phyloP scores from a whole-genome alignment of 2,797 vertebrate species.

The Eutrigla gurnardus region DNA sequence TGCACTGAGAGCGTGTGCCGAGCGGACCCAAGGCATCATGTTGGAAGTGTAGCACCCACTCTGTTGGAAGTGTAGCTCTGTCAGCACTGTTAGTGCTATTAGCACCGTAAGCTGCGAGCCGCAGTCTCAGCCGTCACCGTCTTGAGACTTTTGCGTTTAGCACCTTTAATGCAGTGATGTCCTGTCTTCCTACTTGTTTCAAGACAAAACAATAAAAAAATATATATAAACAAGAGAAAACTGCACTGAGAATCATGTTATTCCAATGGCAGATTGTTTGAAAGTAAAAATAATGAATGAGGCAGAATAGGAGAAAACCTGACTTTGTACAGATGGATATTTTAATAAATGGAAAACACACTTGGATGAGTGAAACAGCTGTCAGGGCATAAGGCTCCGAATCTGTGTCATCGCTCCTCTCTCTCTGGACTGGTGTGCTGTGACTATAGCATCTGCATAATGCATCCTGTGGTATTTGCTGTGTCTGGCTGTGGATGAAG shows the following conservation, averaged over 20 bases:
- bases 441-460: slow-evolving; percentile 58
- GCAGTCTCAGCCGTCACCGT: too few species aligned
- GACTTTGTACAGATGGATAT: not conserved
- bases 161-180: not conserved
- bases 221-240: rapidly evolving
- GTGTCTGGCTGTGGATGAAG: slow-evolving; percentile 49
- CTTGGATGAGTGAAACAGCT: slow-evolving; percentile 14
- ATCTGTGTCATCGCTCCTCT: not conserved
- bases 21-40: too few species aligned
- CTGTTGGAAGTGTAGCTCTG: too few species aligned
- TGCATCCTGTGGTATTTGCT: slow-evolving; percentile 67
- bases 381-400: slow-evolving; percentile 7
- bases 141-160: too few species aligned
- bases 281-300: not conserved
- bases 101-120: too few species aligned
- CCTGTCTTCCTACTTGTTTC: not conserved
- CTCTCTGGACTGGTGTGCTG: slow-evolving; percentile 25
- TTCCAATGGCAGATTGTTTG: not conserved
- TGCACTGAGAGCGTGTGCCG: too few species aligned
- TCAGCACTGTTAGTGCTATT: too few species aligned
- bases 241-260: not conserved
- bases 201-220: slow-evolving; percentile 1
- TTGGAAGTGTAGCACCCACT: too few species aligned
- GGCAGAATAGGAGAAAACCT: not conserved
- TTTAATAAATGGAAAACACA: not conserved